These are phyloP conservation scores for Apis dorsata DNA, from an alignment of 1,140 invertebrate species.

Conservation along the genomic window DNA sequence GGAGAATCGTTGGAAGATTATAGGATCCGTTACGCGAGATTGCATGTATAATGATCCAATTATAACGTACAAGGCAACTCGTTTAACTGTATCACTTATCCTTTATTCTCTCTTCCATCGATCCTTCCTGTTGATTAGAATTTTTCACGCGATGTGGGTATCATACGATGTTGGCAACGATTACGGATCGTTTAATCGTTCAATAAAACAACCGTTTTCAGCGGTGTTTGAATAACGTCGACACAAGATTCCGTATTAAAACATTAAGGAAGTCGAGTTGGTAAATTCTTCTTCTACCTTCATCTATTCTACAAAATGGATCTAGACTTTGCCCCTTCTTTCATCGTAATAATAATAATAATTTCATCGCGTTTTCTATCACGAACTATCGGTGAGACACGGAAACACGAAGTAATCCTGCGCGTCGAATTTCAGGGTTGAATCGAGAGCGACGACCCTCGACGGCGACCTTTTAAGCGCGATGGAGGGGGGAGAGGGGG, in stretches of 20 bases:
- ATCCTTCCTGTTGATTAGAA: neutral
- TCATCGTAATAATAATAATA: no score
- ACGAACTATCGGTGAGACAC: neutral
- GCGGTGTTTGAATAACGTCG: no score
- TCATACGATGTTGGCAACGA: no score
- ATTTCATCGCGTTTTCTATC: no score
- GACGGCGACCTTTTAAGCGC: conserved; percentile 54
- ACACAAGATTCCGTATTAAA: no score
- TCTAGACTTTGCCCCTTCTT: no score
- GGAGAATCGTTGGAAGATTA: neutral
- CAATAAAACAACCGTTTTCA: neutral
- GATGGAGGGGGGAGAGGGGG: neutral
- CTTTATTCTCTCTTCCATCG: neutral
- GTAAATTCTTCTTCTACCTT: no score
- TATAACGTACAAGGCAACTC: neutral
- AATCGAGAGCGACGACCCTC: conserved; percentile 47
- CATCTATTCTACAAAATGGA: no score
- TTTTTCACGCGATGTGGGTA: neutral
- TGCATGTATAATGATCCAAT: neutral
- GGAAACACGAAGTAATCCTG: neutral
- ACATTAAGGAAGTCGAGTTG: no score
- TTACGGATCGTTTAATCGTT: neutral
- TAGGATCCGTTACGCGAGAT: conserved; percentile 17
- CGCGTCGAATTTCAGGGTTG: conserved; percentile 35
- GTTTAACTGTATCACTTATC: conserved; percentile 19